Evolutionary conservation across 2,888 invertebrate species (phyloP), one percentile per base, ranked within the genome.

Genomic region (Acleris laterana): DNA sequence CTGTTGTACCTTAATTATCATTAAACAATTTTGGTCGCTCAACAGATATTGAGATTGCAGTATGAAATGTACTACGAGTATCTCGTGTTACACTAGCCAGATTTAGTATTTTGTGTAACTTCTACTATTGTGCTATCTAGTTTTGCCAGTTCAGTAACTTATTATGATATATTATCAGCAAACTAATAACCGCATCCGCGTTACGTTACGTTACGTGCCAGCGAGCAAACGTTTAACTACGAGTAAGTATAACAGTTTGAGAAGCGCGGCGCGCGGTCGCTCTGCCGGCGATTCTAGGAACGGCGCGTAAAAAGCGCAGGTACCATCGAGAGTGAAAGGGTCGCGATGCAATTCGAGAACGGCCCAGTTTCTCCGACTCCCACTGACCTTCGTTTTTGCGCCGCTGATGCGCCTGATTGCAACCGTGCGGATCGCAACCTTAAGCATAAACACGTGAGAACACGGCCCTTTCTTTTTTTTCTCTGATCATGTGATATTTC

Each of bases 281-380:
- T 75, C 78, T 79, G 79, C 77, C 70, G 78, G 77, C 77, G 82
- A 88, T 92, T 90, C 90, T 81, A 76, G 84, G 91, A 90, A 89
- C 69, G 74, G 72, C 77, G 82, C 77, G 82, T 85, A 91, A 93
- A 92, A 93, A 93, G 89, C 88, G 90, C 93, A 93, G 93, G 93
- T 93, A 92, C 74, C 75, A 79, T 83, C 81, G 91, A 93, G 89
- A 93, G 93, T 93, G 93, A 93, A 93, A 93, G 93, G 93, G 91
- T 90, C 93, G 64, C 64, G 83, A 83, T 89, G 92, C 93, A 91
- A 93, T 89, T 82, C 82, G 92, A 92, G 89, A 87, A 82, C 84
- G 80, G 85, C 85, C 87, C 82, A 88, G 90, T 89, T 91, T 90
- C 88, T 83, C 85, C 92, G 91, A 57, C 88, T 86, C 79, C 73